Conservation (phyloP, 2,113 vertebrate genomes). For the Neomonachus schauinslandi region DNA sequence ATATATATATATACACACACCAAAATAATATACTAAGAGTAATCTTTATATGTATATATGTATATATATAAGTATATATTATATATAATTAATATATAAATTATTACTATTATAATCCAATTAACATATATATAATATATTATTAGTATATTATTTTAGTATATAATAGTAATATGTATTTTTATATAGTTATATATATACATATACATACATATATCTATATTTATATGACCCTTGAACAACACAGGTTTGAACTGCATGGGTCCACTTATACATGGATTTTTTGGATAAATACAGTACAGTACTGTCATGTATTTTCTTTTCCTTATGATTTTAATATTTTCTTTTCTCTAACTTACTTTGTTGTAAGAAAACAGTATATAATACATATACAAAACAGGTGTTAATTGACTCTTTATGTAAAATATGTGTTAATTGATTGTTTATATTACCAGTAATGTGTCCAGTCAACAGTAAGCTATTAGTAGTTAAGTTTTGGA, state of each 20-base stretch:
- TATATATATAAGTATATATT: too few relatives aligned
- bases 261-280: neutral
- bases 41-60: neutral
- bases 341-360: neutral
- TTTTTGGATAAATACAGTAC: neutral
- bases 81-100: too few relatives aligned
- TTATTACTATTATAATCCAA: too few relatives aligned
- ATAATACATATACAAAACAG: neutral
- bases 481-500: neutral
- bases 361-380: neutral
- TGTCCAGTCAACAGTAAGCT: neutral
- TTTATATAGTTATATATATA: neutral
- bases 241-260: neutral
- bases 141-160: neutral
- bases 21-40: too few relatives aligned
- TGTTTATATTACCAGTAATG: neutral
- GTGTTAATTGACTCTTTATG: neutral
- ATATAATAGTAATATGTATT: neutral
- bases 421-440: neutral
- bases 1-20: neutral
- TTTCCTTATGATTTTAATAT: neutral
- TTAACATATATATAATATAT: neutral
- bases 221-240: neutral
- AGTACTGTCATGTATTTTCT: neutral
- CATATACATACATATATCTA: neutral